A percentile compares a stretch with the other conserved stretches of the same genome.
Conservation (phyloP, 37 sponge, comb jelly and placozoan genomes). For the Diacarnus erythraeanus region DNA sequence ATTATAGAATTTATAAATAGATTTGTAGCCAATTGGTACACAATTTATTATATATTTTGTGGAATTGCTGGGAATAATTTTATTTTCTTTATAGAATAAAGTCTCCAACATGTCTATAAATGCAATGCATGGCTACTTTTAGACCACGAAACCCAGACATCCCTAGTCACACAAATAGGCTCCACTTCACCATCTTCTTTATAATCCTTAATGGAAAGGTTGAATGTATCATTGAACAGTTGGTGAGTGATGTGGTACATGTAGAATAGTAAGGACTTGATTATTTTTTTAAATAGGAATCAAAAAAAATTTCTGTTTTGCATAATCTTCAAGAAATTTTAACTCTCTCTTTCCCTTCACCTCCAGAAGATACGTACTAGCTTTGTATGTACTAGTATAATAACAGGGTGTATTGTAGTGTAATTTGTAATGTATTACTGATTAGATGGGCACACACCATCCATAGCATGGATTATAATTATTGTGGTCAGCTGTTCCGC, state of each 20-base stretch:
- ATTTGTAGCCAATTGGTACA: too few relatives aligned
- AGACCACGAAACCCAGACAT: too few relatives aligned
- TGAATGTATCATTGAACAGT: neutral
- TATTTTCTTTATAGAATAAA: too few relatives aligned
- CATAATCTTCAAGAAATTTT: neutral
- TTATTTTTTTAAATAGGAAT: neutral
- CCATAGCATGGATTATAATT: conserved; percentile 52
- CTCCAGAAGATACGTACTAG: neutral
- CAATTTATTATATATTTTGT: too few relatives aligned
- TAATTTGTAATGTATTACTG: conserved; percentile 64
- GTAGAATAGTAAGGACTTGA: neutral
- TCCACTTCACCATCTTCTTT: neutral
- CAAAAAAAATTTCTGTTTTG: neutral
- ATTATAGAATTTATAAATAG: too few relatives aligned
- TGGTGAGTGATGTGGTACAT: neutral
- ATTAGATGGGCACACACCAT: conserved; percentile 42
- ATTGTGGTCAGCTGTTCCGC: conserved; percentile 54
- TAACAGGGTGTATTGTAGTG: neutral
- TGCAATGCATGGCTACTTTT: too few relatives aligned
- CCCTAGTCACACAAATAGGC: too few relatives aligned
- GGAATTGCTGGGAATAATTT: too few relatives aligned
- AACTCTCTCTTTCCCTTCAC: conserved; percentile 10
- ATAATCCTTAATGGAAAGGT: neutral
- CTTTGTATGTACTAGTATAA: too few relatives aligned
- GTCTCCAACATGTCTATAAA: too few relatives aligned